Evolutionary conservation across 1,140 invertebrate species (phyloP).

Genomic region (Gerris buenoi): DNA sequence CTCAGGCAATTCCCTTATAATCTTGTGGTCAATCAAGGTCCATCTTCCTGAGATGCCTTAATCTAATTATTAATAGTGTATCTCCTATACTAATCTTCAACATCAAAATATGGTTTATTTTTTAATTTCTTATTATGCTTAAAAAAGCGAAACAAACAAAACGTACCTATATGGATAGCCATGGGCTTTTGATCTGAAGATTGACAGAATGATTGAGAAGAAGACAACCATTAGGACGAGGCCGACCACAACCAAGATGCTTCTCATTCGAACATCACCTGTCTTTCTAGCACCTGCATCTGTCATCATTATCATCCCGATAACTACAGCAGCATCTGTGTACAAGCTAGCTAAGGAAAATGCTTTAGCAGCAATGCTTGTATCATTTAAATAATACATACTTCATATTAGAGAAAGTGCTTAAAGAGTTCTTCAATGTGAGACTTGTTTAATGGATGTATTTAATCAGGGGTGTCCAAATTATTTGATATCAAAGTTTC

Average conservation of each 20-base stretch:
- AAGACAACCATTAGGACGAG: slow-evolving; percentile 79
- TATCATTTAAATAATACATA: too few species aligned
- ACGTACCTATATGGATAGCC: slow-evolving; percentile 92
- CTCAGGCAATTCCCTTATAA: background rate
- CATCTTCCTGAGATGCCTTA: too few species aligned
- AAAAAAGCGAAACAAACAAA: slow-evolving; percentile 10
- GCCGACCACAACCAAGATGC: slow-evolving; percentile 79
- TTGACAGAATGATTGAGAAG: slow-evolving; percentile 90
- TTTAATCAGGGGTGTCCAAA: too few species aligned
- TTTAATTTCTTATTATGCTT: background rate
- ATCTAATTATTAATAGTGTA: too few species aligned
- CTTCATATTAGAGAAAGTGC: too few species aligned
- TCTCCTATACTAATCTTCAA: too few species aligned
- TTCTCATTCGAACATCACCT: slow-evolving; percentile 66
- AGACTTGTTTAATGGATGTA: too few species aligned
- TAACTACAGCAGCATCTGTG: slow-evolving; percentile 75
- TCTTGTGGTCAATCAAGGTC: background rate
- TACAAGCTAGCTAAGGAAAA: slow-evolving; percentile 30
- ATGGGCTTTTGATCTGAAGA: slow-evolving; percentile 94
- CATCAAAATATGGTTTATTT: too few species aligned
- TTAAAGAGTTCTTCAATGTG: too few species aligned
- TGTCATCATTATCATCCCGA: slow-evolving; percentile 90
- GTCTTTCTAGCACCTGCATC: slow-evolving; percentile 67
- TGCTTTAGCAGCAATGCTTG: too few species aligned
- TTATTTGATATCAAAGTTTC: too few species aligned